Percentiles rank a stretch among this genome's conserved stretches.
Evolutionary conservation across 1,140 invertebrate species (phyloP).

Genomic region (Microplitis mediator): DNA sequence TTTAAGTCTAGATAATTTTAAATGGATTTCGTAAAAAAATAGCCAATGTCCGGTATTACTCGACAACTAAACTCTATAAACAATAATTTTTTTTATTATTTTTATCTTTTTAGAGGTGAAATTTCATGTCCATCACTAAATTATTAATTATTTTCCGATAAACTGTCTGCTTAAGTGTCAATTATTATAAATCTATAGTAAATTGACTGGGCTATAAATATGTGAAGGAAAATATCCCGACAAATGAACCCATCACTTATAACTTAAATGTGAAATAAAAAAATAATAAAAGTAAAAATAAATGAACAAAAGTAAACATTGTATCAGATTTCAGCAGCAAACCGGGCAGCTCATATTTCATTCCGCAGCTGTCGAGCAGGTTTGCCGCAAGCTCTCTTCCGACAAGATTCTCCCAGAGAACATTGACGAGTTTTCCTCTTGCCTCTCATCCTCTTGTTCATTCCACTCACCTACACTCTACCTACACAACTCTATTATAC

Average conservation of each 20-base stretch:
- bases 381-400: constrained; percentile 10
- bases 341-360: constrained; percentile 13
- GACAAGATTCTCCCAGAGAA: constrained; percentile 9
- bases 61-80: neutral
- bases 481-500: neutral
- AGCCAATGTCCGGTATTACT: neutral
- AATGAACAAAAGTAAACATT: neutral
- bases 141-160: too few species aligned
- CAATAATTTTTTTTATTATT: neutral
- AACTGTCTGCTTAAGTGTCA: too few species aligned
- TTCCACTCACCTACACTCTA: neutral
- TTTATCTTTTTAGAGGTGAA: neutral
- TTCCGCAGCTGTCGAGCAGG: constrained; percentile 6
- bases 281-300: neutral
- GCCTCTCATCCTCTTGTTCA: neutral
- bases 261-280: neutral
- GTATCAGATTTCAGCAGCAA: constrained; percentile 14
- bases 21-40: neutral
- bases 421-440: neutral
- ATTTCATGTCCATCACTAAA: neutral
- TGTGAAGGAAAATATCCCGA: too few species aligned
- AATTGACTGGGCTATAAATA: neutral
- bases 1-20: neutral
- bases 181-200: too few species aligned
- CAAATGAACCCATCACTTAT: neutral